Percentiles rank a stretch among this genome's conserved stretches.
These are phyloP conservation scores for Tricholaema leucomelas DNA, from an alignment of 2,113 vertebrate genomes.

Conservation along the genomic window DNA sequence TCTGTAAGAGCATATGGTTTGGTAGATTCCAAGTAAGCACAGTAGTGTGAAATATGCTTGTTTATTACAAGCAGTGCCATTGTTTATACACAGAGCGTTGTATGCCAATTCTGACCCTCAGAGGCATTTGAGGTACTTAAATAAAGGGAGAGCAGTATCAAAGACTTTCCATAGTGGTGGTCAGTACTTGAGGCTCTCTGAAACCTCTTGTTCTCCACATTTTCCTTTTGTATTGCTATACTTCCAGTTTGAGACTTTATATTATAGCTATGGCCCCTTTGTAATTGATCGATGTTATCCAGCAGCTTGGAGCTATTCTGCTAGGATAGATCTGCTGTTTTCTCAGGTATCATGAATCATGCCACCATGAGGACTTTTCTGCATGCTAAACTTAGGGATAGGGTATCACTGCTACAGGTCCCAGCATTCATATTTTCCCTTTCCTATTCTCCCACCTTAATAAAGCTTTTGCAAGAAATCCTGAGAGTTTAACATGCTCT, in stretches of 20 bases:
- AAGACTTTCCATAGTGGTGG: background rate
- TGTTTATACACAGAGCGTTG: background rate
- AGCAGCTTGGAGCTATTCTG: background rate
- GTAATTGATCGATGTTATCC: conserved; percentile 2
- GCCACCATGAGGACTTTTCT: background rate
- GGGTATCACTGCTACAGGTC: background rate
- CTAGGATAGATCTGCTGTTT: background rate
- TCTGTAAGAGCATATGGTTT: background rate
- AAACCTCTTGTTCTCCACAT: background rate
- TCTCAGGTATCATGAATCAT: conserved; percentile 15
- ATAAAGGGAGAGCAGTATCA: background rate
- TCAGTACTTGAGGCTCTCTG: background rate
- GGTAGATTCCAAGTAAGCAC: background rate
- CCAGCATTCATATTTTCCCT: background rate
- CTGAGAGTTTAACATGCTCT: background rate
- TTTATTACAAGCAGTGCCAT: background rate
- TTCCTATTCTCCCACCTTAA: background rate
- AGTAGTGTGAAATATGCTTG: background rate
- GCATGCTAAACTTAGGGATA: background rate
- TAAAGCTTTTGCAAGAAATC: background rate
- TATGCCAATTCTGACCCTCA: background rate
- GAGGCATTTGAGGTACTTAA: background rate
- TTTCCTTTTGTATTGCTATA: background rate
- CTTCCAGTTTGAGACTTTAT: background rate
- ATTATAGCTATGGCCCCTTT: background rate